Conservation (phyloP, 2,888 invertebrate genomes). For the Micoletzkya japonica region DNA sequence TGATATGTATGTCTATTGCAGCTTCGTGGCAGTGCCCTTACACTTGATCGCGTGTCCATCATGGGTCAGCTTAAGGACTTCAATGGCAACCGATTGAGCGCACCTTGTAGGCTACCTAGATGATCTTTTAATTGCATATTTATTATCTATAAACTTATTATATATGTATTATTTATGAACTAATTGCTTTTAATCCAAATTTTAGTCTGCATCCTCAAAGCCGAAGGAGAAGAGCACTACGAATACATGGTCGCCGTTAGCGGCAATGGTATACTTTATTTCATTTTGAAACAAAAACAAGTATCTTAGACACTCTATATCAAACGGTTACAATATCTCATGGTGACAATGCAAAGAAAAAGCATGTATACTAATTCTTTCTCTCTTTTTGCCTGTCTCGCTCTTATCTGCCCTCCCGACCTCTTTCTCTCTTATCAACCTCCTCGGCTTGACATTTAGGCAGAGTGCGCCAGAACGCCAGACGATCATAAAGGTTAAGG, state of each 20-base stretch:
- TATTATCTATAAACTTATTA: background rate
- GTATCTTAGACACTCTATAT: no score
- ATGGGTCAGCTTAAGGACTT: conserved; percentile 35
- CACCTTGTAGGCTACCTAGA: conserved; percentile 35
- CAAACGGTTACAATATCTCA: no score
- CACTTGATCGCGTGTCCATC: conserved; percentile 35
- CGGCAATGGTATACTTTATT: conserved; percentile 3
- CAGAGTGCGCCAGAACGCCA: no score
- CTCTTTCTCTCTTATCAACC: no score
- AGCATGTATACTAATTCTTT: no score
- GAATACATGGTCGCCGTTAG: conserved; percentile 33
- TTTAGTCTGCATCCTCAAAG: conserved; percentile 32
- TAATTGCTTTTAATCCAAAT: no score
- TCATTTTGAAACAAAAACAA: no score
- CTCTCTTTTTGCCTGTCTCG: no score
- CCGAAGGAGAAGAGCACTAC: conserved; percentile 27
- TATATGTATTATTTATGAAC: background rate
- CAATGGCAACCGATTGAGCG: conserved; percentile 38
- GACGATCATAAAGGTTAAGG: no score
- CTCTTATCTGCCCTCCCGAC: no score
- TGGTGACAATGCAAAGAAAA: no score
- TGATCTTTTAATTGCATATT: background rate
- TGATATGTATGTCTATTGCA: conserved; percentile 14
- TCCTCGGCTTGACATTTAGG: no score
- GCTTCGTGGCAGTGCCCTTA: conserved; percentile 40